A percentile compares a stretch with the other conserved stretches of the same genome.
Conservation (phyloP, 1,140 invertebrate species). For the Drosophila neocordata region DNA sequence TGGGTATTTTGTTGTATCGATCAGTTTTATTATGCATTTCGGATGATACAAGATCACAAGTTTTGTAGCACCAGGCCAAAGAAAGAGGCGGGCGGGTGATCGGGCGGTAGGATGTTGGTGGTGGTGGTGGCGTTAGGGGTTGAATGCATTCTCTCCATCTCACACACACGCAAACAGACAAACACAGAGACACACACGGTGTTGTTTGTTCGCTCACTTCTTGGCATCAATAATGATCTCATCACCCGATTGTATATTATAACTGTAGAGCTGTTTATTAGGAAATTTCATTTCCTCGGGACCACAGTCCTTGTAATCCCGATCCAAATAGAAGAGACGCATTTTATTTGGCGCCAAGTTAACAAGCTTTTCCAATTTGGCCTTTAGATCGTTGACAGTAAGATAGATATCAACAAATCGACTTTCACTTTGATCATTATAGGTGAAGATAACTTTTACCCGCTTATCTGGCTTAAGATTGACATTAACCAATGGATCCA, state of each 20-base stretch:
- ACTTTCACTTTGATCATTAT: slow-evolving; percentile 89
- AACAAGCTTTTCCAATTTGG: slow-evolving; percentile 89
- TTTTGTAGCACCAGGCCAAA: slow-evolving; percentile 58
- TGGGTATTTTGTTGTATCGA: slow-evolving; percentile 12
- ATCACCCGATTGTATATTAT: slow-evolving; percentile 94
- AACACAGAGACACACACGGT: too few species aligned
- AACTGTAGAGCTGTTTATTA: slow-evolving; percentile 94
- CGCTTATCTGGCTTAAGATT: slow-evolving; percentile 93
- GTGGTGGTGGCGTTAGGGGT: too few species aligned
- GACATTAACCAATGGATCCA: slow-evolving; percentile 93
- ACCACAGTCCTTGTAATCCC: slow-evolving; percentile 88
- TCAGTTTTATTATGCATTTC: slow-evolving; percentile 35
- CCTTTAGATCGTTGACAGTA: slow-evolving; percentile 91
- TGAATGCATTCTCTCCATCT: not conserved
- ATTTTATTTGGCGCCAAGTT: slow-evolving; percentile 92
- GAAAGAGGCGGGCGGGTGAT: not conserved
- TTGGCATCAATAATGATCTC: slow-evolving; percentile 95
- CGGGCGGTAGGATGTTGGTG: not conserved
- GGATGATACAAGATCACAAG: slow-evolving; percentile 71
- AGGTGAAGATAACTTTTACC: slow-evolving; percentile 92
- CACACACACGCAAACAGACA: too few species aligned
- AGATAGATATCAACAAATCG: slow-evolving; percentile 90
- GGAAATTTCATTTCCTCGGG: slow-evolving; percentile 95
- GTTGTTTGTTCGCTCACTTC: slow-evolving; percentile 57
- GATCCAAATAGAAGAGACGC: slow-evolving; percentile 93